Conservation (phyloP, 2,888 invertebrate genomes). For the Meteorus cinctellus region DNA sequence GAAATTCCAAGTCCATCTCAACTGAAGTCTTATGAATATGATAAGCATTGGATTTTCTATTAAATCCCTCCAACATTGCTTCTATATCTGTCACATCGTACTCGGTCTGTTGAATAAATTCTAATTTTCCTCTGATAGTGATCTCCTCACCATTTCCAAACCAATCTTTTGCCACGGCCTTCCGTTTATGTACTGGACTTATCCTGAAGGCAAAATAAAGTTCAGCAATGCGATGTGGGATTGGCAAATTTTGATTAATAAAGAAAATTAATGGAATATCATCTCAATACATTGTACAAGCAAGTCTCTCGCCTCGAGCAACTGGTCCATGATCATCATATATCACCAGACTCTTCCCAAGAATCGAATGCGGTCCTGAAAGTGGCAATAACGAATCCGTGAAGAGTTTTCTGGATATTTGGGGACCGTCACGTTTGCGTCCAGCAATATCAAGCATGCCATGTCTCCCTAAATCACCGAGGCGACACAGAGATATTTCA, state of each 20-base stretch:
- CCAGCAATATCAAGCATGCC: slow-evolving; percentile 85
- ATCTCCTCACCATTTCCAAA: slow-evolving; percentile 85
- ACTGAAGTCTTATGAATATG: slow-evolving; percentile 89
- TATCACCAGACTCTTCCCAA: slow-evolving; percentile 89
- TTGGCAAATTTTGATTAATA: background rate
- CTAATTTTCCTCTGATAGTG: slow-evolving; percentile 83
- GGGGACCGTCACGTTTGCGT: slow-evolving; percentile 78
- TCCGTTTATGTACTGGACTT: slow-evolving; percentile 83
- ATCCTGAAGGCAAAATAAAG: slow-evolving; percentile 76
- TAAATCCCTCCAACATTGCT: slow-evolving; percentile 83
- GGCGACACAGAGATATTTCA: slow-evolving; percentile 78
- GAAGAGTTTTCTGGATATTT: slow-evolving; percentile 83
- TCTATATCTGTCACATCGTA: slow-evolving; percentile 88
- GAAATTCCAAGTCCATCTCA: slow-evolving; percentile 88
- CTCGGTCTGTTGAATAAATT: slow-evolving; percentile 89
- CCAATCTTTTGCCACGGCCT: slow-evolving; percentile 91
- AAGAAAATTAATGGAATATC: slow-evolving; percentile 46
- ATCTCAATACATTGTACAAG: slow-evolving; percentile 84
- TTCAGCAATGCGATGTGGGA: slow-evolving; percentile 6
- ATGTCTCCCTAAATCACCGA: slow-evolving; percentile 87
- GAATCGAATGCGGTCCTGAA: slow-evolving; percentile 82
- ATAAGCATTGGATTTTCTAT: slow-evolving; percentile 80
- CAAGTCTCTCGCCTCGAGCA: slow-evolving; percentile 90
- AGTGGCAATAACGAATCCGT: slow-evolving; percentile 86
- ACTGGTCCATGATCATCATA: slow-evolving; percentile 91